Evolutionary conservation across 2,113 vertebrate species (phyloP).

Genomic region (Ictalurus punctatus): DNA sequence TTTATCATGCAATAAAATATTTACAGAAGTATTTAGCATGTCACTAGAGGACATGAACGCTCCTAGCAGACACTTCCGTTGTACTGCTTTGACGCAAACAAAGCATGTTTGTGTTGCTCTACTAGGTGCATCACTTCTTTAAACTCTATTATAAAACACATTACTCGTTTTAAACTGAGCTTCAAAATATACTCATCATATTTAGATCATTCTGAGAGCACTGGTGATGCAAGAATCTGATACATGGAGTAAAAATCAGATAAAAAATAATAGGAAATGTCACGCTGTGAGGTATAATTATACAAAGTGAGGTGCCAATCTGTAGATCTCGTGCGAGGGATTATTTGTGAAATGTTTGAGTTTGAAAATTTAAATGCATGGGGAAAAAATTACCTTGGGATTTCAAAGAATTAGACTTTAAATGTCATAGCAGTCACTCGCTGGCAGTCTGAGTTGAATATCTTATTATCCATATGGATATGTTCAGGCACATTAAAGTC

Average conservation of each 20-base stretch:
- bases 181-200: not conserved
- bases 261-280: constrained; percentile 15
- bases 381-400: not conserved
- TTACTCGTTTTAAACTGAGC: not conserved
- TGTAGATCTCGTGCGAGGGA: not conserved
- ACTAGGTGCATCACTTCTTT: not conserved
- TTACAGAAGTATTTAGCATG: not conserved
- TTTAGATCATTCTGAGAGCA: not conserved
- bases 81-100: not conserved
- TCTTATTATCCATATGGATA: constrained; percentile 36
- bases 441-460: constrained; percentile 2
- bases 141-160: not conserved
- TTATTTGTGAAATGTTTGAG: constrained; percentile 25
- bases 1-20: not conserved
- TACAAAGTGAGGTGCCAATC: constrained; percentile 19
- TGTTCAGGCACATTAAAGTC: constrained; percentile 34
- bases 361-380: constrained; percentile 27
- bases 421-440: constrained; percentile 13
- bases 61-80: not conserved
- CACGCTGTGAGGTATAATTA: not conserved
- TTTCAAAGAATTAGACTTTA: constrained; percentile 27
- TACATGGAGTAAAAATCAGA: constrained; percentile 24
- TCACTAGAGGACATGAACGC: not conserved
- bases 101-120: not conserved
- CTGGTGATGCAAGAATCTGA: not conserved